A percentile compares a stretch with the other conserved stretches of the same genome.
Evolutionary conservation across 2,797 vertebrate species (phyloP).

Genomic region (Lithobates pipiens): DNA sequence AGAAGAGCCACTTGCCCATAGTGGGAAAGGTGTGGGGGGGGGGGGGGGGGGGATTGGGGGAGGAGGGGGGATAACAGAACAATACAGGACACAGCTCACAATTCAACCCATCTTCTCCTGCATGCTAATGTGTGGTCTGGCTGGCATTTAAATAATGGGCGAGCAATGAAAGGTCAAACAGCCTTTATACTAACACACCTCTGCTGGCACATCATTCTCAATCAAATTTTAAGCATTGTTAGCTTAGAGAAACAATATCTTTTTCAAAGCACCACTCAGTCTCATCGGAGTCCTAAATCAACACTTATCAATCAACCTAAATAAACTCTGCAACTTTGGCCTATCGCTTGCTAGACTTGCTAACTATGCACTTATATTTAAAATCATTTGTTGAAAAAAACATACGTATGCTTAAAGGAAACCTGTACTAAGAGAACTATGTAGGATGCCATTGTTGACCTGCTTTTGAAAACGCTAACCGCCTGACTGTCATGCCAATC

Average conservation of each 20-base stretch:
- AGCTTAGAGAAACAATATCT: not conserved
- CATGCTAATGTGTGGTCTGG: conserved; percentile 33
- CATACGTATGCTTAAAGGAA: not conserved
- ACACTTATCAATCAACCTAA: not conserved
- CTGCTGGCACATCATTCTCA: conserved; percentile 16
- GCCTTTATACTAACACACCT: conserved; percentile 27
- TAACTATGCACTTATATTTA: not conserved
- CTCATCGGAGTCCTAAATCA: not conserved
- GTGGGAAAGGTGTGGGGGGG: conserved; percentile 23
- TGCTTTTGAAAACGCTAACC: not conserved
- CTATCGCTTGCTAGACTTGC: not conserved
- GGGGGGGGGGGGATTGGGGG: not conserved
- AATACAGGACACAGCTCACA: conserved; percentile 59
- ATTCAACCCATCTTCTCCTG: conserved; percentile 61
- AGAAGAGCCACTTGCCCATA: conserved; percentile 65
- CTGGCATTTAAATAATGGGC: conserved; percentile 44
- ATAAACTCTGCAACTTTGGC: not conserved
- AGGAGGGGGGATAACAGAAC: conserved; percentile 60
- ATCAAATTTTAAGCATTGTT: conserved; percentile 8
- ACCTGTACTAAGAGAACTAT: not conserved
- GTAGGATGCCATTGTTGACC: not conserved
- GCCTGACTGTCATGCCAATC: too few relatives aligned
- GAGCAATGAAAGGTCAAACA: conserved; percentile 19
- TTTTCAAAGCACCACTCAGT: not conserved
- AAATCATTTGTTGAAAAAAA: not conserved